These are phyloP conservation scores for Aegithalos caudatus DNA, from an alignment of 2,113 vertebrate genomes.

Conservation along the genomic window DNA sequence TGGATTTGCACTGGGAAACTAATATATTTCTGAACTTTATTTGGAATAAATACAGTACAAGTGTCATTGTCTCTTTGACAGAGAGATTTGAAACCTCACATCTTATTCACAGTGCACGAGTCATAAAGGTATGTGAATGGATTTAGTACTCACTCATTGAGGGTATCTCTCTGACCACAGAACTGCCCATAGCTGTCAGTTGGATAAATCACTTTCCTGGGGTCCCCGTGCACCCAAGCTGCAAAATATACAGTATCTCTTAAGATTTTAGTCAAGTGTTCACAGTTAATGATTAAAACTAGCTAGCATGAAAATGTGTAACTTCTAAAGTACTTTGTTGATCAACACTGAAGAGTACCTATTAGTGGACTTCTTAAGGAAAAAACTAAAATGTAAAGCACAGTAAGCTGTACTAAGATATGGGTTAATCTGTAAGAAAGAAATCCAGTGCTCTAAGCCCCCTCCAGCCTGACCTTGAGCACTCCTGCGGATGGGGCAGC, in stretches of 20 bases:
- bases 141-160: constrained; percentile 86
- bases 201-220: constrained; percentile 89
- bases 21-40: not conserved
- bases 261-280: not conserved
- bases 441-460: not conserved
- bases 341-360: not conserved
- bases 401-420: not conserved
- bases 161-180: constrained; percentile 88
- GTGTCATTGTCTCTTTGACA: not conserved
- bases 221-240: constrained; percentile 95
- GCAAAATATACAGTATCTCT: constrained; percentile 35
- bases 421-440: constrained; percentile 27
- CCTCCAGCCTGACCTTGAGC: not conserved
- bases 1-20: not conserved
- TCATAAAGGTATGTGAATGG: not conserved
- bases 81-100: not conserved
- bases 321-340: not conserved
- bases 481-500: not conserved
- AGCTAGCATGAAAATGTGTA: not conserved
- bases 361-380: constrained; percentile 62
- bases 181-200: constrained; percentile 95
- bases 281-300: not conserved
- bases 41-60: not conserved
- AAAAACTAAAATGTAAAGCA: not conserved
- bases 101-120: not conserved